These are phyloP conservation scores for Oryctes rhinoceros DNA, from an alignment of 1,140 invertebrate genomes.

Conservation along the genomic window DNA sequence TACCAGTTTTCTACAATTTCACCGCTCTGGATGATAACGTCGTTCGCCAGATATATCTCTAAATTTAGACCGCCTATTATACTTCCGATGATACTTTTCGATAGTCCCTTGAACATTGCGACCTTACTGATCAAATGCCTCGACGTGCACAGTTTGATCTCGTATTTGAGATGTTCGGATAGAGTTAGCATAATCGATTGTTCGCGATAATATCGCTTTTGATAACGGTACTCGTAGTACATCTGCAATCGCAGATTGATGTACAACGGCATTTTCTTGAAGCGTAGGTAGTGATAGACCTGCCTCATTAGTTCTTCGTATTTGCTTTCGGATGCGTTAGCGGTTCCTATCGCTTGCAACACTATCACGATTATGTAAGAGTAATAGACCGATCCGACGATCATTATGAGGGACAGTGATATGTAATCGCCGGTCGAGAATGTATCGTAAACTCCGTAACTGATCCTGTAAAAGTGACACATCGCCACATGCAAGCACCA, in stretches of 20 bases:
- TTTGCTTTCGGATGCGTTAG: conserved; percentile 46
- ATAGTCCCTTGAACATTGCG: conserved; percentile 60
- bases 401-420: conserved; percentile 30
- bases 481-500: conserved; percentile 38
- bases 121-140: conserved; percentile 61
- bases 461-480: conserved; percentile 44
- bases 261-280: conserved; percentile 41
- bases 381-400: conserved; percentile 38
- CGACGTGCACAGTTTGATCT: conserved; percentile 63
- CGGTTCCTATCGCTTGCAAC: conserved; percentile 42
- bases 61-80: conserved; percentile 59
- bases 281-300: conserved; percentile 44
- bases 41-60: conserved; percentile 64
- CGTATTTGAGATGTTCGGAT: conserved; percentile 53
- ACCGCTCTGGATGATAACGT: conserved; percentile 63
- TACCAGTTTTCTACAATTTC: conserved; percentile 61
- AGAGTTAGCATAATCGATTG: conserved; percentile 46
- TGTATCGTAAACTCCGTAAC: conserved; percentile 18
- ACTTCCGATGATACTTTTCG: conserved; percentile 58
- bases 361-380: conserved; percentile 42
- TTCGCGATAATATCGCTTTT: conserved; percentile 44
- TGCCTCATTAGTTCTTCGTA: conserved; percentile 46
- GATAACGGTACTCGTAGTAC: conserved; percentile 47
- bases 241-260: conserved; percentile 40
- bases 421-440: conserved; percentile 37